phyloP scores from a whole-genome alignment of 1,140 invertebrate genomes.

The Notospermus geniculatus region DNA sequence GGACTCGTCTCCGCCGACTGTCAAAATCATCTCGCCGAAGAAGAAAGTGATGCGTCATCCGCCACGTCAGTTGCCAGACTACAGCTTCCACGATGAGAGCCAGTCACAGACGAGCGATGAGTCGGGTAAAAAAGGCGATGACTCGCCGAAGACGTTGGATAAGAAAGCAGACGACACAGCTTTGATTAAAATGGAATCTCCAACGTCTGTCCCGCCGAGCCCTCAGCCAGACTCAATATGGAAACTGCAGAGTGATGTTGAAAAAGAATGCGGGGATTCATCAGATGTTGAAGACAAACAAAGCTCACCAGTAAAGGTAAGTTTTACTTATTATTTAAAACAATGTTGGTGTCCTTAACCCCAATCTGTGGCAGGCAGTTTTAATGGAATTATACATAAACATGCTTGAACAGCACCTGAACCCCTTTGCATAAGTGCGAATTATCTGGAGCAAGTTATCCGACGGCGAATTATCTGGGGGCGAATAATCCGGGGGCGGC shows the following conservation, averaged over 20 bases:
- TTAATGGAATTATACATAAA: too few relatives aligned
- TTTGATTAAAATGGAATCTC: slow-evolving; percentile 10
- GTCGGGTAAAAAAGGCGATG: not conserved
- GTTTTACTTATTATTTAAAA: not conserved
- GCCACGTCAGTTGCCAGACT: slow-evolving; percentile 6
- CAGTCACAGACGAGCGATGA: not conserved
- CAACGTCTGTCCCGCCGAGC: not conserved
- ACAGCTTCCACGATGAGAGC: slow-evolving; percentile 1
- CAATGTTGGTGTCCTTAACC: not conserved
- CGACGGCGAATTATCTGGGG: too few relatives aligned
- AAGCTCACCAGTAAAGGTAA: not conserved
- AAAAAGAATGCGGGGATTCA: too few relatives aligned
- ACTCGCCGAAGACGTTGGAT: not conserved
- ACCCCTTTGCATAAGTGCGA: too few relatives aligned
- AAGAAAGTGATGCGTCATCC: not conserved
- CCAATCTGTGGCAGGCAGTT: too few relatives aligned
- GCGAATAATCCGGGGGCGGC: too few relatives aligned
- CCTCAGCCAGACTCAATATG: too few relatives aligned
- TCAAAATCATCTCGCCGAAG: slow-evolving; percentile 4
- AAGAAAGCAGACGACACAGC: not conserved
- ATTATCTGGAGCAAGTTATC: too few relatives aligned
- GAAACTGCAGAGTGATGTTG: too few relatives aligned
- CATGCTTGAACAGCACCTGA: too few relatives aligned
- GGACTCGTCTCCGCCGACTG: slow-evolving; percentile 43
- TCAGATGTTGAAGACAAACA: too few relatives aligned